Conservation (phyloP, 1,140 invertebrate species). For the Zaprionus camerounensis region DNA sequence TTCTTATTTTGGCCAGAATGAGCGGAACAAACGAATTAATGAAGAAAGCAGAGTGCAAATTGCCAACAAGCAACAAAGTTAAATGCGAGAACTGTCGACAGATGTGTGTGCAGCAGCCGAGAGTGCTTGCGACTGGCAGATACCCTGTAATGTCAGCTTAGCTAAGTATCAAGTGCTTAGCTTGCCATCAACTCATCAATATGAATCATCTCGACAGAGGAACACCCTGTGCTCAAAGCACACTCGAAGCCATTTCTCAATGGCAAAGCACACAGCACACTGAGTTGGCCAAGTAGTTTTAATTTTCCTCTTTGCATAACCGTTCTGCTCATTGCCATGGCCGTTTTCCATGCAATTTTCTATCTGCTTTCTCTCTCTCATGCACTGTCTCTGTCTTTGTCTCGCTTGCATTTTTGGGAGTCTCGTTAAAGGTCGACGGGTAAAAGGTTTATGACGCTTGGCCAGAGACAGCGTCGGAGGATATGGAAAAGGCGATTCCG, state of each 20-base stretch:
- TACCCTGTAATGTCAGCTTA: background rate
- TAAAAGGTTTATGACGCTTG: constrained; percentile 12
- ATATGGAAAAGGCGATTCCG: background rate
- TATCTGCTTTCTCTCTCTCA: background rate
- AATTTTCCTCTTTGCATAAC: constrained; percentile 5
- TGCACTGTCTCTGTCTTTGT: background rate
- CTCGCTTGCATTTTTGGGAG: background rate
- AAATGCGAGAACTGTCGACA: background rate
- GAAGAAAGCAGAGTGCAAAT: background rate
- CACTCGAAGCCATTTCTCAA: background rate
- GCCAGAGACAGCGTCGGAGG: constrained; percentile 2
- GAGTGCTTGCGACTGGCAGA: background rate
- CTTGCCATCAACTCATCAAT: background rate
- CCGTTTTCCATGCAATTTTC: background rate
- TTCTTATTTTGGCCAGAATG: background rate
- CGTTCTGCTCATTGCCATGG: background rate
- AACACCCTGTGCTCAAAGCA: background rate
- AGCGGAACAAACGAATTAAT: background rate
- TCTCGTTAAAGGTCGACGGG: constrained; percentile 9
- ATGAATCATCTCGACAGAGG: background rate
- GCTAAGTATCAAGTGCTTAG: background rate
- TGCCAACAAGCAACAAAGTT: background rate
- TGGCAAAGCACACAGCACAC: constrained; percentile 3
- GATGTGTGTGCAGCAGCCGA: background rate
- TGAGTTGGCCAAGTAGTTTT: constrained; percentile 2